phyloP scores from a whole-genome alignment of 2,113 vertebrate species.

The Leucosticte australis region DNA sequence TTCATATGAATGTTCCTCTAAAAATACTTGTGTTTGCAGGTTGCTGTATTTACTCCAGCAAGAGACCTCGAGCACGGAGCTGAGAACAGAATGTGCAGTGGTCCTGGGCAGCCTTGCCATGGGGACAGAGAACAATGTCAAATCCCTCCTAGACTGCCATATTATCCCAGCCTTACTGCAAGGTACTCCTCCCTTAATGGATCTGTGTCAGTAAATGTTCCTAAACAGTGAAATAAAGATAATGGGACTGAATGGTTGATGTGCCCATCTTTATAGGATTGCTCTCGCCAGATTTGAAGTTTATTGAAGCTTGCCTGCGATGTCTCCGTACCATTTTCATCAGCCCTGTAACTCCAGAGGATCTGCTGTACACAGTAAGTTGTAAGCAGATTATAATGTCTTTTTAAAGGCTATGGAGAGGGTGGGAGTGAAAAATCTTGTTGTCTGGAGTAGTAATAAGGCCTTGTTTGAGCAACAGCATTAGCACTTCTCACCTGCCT shows the following conservation, averaged over 20 bases:
- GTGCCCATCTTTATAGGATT: slow-evolving; percentile 78
- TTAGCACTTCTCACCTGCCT: not conserved
- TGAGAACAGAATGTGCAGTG: slow-evolving; percentile 93
- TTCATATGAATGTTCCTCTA: not conserved
- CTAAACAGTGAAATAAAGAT: not conserved
- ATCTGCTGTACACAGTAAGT: slow-evolving; percentile 96
- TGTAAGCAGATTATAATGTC: not conserved
- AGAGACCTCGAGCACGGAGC: slow-evolving; percentile 88
- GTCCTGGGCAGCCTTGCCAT: slow-evolving; percentile 97
- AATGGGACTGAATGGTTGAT: not conserved
- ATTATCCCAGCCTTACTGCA: slow-evolving; percentile 97
- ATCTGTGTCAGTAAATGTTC: not conserved
- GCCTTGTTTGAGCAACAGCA: not conserved
- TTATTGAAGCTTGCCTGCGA: slow-evolving; percentile 95
- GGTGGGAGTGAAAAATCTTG: not conserved
- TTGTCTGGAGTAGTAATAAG: not conserved
- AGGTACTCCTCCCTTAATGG: slow-evolving; percentile 73
- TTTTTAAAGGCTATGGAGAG: not conserved
- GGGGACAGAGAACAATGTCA: slow-evolving; percentile 99
- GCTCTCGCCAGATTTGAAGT: slow-evolving; percentile 88
- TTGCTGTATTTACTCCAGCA: slow-evolving; percentile 97
- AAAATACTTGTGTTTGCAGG: slow-evolving; percentile 72
- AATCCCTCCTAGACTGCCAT: slow-evolving; percentile 98
- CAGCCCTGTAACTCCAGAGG: slow-evolving; percentile 96
- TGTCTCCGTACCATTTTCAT: slow-evolving; percentile 97